A percentile compares a stretch with the other conserved stretches of the same genome.
Evolutionary conservation across 1,140 invertebrate genomes (phyloP).

Genomic region (Zaprionus taronus): DNA sequence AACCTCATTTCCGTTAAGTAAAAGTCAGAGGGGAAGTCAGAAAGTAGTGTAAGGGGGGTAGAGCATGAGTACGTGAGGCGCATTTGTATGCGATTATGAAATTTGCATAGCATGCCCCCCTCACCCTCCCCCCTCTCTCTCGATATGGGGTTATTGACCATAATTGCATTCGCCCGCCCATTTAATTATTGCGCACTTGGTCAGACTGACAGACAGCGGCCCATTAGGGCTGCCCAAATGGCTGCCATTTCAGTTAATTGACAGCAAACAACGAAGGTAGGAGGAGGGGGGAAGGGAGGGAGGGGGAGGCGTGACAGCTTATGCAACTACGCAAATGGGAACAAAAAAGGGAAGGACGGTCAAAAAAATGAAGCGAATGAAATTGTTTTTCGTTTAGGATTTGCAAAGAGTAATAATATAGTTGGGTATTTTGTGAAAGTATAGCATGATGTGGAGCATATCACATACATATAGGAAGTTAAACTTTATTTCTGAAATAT

Average conservation of each 20-base stretch:
- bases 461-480: too few relatives aligned
- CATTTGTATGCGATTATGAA: constrained; percentile 54
- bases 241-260: neutral
- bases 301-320: neutral
- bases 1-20: constrained; percentile 68
- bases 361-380: neutral
- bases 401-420: neutral
- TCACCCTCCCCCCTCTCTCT: neutral
- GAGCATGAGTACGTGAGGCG: constrained; percentile 39
- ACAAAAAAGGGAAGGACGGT: neutral
- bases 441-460: too few relatives aligned
- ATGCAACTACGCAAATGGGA: constrained; percentile 30
- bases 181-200: constrained; percentile 44
- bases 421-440: too few relatives aligned
- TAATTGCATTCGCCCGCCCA: constrained; percentile 60
- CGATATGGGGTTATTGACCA: constrained; percentile 78
- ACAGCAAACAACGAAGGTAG: neutral
- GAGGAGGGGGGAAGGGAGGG: neutral
- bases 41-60: neutral
- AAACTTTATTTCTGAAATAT: too few relatives aligned
- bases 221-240: constrained; percentile 29
- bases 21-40: constrained; percentile 41
- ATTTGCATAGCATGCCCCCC: constrained; percentile 36
- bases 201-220: neutral
- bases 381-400: neutral